phyloP scores from a whole-genome alignment of 1,140 invertebrate genomes.

The Pseudomyrmex cubaensis region DNA sequence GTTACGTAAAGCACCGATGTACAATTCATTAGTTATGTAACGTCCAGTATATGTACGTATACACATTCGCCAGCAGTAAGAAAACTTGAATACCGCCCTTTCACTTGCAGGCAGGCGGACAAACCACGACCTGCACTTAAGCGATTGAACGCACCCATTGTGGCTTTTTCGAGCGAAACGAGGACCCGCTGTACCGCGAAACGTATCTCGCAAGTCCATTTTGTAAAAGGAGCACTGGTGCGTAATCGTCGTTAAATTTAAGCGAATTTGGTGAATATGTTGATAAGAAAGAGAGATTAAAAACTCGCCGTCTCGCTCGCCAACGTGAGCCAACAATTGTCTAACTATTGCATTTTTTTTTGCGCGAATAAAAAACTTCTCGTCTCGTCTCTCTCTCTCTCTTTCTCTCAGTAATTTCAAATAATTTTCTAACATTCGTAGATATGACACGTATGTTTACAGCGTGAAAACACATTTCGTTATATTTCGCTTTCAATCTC shows the following conservation, averaged over 20 bases:
- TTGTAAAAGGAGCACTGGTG: slow-evolving; percentile 43
- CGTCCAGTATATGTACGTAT: slow-evolving; percentile 41
- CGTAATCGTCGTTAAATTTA: slow-evolving; percentile 70
- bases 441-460: slow-evolving; percentile 15
- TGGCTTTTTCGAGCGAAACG: slow-evolving; percentile 72
- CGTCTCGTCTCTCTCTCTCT: too few relatives aligned
- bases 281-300: slow-evolving; percentile 46
- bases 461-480: slow-evolving; percentile 26
- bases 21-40: slow-evolving; percentile 76
- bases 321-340: slow-evolving; percentile 5
- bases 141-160: slow-evolving; percentile 74
- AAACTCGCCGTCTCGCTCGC: neutral
- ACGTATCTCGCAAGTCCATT: slow-evolving; percentile 67
- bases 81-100: slow-evolving; percentile 41
- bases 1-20: slow-evolving; percentile 66
- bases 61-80: slow-evolving; percentile 67
- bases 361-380: too few relatives aligned
- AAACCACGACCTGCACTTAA: slow-evolving; percentile 74
- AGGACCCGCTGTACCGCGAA: slow-evolving; percentile 57
- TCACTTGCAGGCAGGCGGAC: slow-evolving; percentile 60
- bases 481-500: slow-evolving; percentile 54
- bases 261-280: slow-evolving; percentile 47
- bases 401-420: too few relatives aligned
- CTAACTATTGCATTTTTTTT: neutral
- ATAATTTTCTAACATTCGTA: too few relatives aligned